These are phyloP conservation scores for Micoletzkya japonica DNA, from an alignment of 2,888 invertebrate species.

Conservation along the genomic window DNA sequence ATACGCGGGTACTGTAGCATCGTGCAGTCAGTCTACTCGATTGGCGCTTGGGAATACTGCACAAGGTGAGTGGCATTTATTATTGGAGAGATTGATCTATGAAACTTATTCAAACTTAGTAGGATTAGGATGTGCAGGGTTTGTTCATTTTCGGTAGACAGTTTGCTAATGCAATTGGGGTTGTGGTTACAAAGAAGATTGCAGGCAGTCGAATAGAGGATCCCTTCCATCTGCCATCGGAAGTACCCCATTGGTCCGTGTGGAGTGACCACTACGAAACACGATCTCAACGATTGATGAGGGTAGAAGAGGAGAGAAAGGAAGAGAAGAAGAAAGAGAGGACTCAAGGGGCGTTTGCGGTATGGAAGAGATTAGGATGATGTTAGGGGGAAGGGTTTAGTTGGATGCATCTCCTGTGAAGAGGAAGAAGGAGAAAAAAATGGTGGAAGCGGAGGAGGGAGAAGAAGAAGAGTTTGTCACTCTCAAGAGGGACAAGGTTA, in stretches of 20 bases:
- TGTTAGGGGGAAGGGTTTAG: not conserved
- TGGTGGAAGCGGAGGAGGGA: not conserved
- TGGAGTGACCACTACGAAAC: conserved; percentile 24
- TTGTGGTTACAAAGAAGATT: no score
- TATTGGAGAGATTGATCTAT: not conserved
- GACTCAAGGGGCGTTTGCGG: conserved; percentile 8
- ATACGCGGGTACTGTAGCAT: conserved; percentile 36
- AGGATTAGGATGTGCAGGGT: not conserved
- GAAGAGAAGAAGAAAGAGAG: conserved; percentile 15
- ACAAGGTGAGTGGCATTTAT: conserved; percentile 6
- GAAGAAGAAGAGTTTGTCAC: not conserved
- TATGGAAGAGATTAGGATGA: not conserved
- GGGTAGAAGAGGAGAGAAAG: not conserved
- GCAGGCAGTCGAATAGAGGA: conserved; percentile 27
- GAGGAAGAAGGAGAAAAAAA: conserved; percentile 12
- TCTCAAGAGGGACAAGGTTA: not conserved
- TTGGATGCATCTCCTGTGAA: conserved; percentile 22
- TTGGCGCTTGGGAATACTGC: conserved; percentile 50
- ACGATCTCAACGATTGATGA: conserved; percentile 3
- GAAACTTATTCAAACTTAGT: not conserved
- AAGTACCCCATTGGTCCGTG: conserved; percentile 15
- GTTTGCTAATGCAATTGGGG: no score
- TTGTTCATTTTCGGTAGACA: no score
- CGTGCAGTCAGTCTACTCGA: conserved; percentile 38
- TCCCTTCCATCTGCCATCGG: conserved; percentile 31